Evolutionary conservation across 2,113 vertebrate genomes (phyloP).

Genomic region (Nyctibius bracteatus): DNA sequence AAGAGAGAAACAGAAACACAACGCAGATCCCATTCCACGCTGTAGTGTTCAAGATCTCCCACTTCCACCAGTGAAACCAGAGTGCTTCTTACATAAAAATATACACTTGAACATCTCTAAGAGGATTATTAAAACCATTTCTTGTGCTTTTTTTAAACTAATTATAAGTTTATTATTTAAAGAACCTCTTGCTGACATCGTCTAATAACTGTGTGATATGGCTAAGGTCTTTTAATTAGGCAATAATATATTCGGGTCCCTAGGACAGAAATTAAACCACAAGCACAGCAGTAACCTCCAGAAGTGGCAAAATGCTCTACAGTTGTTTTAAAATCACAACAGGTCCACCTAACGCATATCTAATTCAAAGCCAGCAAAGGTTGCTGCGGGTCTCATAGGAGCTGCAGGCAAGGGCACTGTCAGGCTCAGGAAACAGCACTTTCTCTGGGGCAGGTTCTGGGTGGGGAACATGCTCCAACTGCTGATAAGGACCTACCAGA

Average conservation of each 20-base stretch:
- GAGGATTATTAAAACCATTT: not conserved
- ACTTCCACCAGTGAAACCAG: not conserved
- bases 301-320: not conserved
- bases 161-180: not conserved
- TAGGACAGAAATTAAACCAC: not conserved
- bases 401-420: not conserved
- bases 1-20: not conserved
- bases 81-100: not conserved
- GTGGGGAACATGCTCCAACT: not conserved
- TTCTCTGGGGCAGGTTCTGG: not conserved
- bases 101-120: not conserved
- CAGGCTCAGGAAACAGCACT: not conserved
- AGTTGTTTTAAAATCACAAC: not conserved
- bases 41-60: not conserved
- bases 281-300: not conserved
- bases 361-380: not conserved
- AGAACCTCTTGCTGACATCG: not conserved
- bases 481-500: not conserved
- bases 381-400: rapidly evolving
- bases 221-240: not conserved
- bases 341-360: rapidly evolving
- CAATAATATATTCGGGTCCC: not conserved
- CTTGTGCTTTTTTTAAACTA: not conserved
- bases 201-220: not conserved
- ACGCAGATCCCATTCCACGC: rapidly evolving